phyloP scores from a whole-genome alignment of 2,888 invertebrate genomes.

The Coelinius sp. region DNA sequence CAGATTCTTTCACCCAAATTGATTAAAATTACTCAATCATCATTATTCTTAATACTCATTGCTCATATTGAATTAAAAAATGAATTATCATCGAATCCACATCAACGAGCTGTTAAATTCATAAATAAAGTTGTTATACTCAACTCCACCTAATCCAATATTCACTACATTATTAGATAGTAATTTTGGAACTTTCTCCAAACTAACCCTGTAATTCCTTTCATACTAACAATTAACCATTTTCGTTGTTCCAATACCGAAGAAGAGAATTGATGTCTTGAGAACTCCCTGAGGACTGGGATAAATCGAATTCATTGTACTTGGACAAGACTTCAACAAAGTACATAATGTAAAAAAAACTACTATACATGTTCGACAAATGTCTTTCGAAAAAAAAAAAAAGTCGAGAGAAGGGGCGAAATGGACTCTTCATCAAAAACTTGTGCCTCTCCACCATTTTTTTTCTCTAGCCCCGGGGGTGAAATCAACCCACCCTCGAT shows the following conservation, averaged over 20 bases:
- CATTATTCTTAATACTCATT: not conserved
- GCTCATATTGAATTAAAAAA: not conserved
- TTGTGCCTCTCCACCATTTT: not conserved
- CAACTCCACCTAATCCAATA: constrained; percentile 33
- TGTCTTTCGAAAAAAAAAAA: constrained; percentile 1
- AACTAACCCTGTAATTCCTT: constrained; percentile 15
- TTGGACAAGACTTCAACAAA: constrained; percentile 11
- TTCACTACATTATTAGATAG: constrained; percentile 47
- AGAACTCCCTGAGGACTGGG: constrained; percentile 4
- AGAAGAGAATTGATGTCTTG: constrained; percentile 28
- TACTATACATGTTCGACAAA: constrained; percentile 18
- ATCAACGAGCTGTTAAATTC: constrained; percentile 8
- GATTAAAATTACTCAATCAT: not conserved
- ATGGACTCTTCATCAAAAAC: constrained; percentile 4
- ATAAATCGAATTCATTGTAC: constrained; percentile 20
- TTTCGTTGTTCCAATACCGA: constrained; percentile 27
- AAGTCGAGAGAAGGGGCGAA: not conserved
- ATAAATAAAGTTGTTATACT: constrained; percentile 28
- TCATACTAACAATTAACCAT: constrained; percentile 43
- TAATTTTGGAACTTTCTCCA: constrained; percentile 42
- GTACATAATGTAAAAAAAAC: not conserved
- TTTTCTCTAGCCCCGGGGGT: constrained; percentile 12
- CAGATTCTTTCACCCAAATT: not conserved
- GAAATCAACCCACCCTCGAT: constrained; percentile 41
- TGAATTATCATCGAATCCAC: not conserved